A percentile compares a stretch with the other conserved stretches of the same genome.
phyloP scores from a whole-genome alignment of 2,888 invertebrate species.

The Protonemura montana region DNA sequence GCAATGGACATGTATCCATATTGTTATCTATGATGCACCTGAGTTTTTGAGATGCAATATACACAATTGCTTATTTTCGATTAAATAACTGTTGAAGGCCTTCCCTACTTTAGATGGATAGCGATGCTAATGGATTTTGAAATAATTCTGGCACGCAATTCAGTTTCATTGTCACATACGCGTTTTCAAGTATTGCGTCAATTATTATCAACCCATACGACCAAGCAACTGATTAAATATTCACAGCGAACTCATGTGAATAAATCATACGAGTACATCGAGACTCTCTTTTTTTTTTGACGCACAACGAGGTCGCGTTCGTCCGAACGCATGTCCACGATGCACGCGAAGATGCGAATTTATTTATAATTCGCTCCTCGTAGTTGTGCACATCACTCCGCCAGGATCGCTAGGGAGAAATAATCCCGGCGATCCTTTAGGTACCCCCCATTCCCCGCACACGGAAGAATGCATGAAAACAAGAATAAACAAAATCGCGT shows the following conservation, averaged over 20 bases:
- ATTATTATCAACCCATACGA: background rate
- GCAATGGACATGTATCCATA: too few relatives aligned
- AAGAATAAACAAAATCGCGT: background rate
- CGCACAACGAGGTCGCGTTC: background rate
- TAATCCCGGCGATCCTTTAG: background rate
- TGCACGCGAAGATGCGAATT: background rate
- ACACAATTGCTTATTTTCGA: background rate
- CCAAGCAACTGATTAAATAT: background rate
- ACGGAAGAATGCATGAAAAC: background rate
- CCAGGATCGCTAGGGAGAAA: background rate
- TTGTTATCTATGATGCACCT: too few relatives aligned
- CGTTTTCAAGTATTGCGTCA: background rate
- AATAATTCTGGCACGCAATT: background rate
- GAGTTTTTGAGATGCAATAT: too few relatives aligned
- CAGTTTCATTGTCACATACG: background rate
- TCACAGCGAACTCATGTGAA: background rate
- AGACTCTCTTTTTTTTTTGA: background rate
- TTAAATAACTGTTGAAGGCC: background rate
- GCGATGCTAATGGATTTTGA: background rate
- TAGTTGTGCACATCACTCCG: background rate
- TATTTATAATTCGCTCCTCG: background rate
- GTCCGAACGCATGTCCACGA: background rate
- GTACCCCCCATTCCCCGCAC: too few relatives aligned
- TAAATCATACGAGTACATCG: background rate
- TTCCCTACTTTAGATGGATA: background rate